A percentile compares a stretch with the other conserved stretches of the same genome.
Evolutionary conservation across 35 echinoderm and acorn worm species (phyloP).

Genomic region (Stichopus chloronotus): DNA sequence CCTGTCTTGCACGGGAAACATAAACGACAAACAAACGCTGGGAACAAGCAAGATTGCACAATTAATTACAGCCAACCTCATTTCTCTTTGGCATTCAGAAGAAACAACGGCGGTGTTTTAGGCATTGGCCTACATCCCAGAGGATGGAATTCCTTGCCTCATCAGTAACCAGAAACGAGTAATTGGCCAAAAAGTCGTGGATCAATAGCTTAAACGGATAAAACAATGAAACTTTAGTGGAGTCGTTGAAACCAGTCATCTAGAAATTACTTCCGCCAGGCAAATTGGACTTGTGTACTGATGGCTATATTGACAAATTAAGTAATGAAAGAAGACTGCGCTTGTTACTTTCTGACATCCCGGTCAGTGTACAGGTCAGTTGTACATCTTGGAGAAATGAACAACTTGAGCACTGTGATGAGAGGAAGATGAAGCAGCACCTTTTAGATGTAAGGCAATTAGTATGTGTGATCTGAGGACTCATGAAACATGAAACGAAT

Average conservation of each 20-base stretch:
- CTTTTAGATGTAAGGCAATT: too few species aligned
- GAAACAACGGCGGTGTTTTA: neutral
- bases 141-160: conserved; percentile 16
- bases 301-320: conserved; percentile 44
- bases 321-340: neutral
- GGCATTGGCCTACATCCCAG: conserved; percentile 11
- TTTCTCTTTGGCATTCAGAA: neutral
- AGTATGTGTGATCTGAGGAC: too few species aligned
- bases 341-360: neutral
- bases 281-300: conserved; percentile 43
- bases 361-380: neutral
- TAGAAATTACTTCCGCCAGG: conserved; percentile 33
- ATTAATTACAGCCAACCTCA: neutral
- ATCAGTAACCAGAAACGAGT: conserved; percentile 22
- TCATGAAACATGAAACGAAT: too few species aligned
- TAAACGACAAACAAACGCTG: conserved; percentile 14
- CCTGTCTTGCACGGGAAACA: neutral
- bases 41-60: conserved; percentile 15
- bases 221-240: conserved; percentile 19
- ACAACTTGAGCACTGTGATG: too few species aligned
- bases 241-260: conserved; percentile 22
- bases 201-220: conserved; percentile 50
- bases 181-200: conserved; percentile 41
- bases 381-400: neutral
- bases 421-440: too few species aligned